Evolutionary conservation across 2,888 invertebrate genomes (phyloP).

Genomic region (Limnephilus rhombicus): DNA sequence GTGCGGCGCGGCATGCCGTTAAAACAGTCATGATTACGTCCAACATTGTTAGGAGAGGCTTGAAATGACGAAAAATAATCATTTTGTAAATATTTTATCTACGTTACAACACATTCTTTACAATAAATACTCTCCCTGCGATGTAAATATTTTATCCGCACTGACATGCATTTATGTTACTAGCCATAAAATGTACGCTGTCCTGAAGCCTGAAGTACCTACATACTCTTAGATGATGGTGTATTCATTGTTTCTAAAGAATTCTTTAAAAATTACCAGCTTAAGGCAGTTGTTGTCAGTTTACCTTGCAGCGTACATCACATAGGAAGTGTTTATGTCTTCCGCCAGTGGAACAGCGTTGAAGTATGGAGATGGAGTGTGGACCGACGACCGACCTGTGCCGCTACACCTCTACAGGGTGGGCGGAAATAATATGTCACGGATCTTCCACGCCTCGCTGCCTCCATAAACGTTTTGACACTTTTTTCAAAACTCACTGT

Average conservation of each 20-base stretch:
- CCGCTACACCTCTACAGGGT: constrained; percentile 13
- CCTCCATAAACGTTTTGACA: constrained; percentile 49
- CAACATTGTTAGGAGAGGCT: too few species aligned
- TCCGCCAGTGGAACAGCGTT: background rate
- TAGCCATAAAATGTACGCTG: background rate
- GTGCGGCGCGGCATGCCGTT: too few species aligned
- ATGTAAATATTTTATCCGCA: too few species aligned
- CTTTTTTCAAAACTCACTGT: constrained; percentile 46
- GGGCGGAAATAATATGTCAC: constrained; percentile 49
- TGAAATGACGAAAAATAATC: too few species aligned
- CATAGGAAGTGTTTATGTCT: background rate
- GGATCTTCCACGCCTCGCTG: constrained; percentile 40
- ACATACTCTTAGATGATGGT: background rate
- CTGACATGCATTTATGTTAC: background rate
- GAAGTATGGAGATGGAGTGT: background rate
- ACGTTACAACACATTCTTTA: too few species aligned
- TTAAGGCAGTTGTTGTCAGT: background rate
- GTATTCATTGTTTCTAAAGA: background rate
- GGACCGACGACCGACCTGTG: background rate
- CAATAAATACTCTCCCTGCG: too few species aligned
- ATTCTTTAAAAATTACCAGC: background rate
- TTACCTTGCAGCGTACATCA: background rate
- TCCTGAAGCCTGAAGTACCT: background rate
- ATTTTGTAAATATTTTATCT: too few species aligned
- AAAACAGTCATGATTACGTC: too few species aligned